Evolutionary conservation across 1,140 invertebrate genomes (phyloP).

Genomic region (Belonocnema kinseyi): DNA sequence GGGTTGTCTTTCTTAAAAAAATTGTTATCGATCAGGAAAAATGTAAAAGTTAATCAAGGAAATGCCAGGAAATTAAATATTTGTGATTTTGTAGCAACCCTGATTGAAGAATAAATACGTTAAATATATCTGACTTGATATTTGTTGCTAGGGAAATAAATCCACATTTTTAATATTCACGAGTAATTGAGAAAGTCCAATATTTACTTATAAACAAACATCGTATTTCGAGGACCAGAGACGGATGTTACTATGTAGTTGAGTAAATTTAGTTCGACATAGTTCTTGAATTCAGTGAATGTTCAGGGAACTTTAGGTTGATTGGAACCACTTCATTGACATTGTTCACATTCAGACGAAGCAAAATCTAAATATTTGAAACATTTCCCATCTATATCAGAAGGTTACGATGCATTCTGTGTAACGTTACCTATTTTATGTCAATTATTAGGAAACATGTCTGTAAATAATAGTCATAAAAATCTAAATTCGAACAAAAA

Average conservation of each 20-base stretch:
- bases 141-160: background rate
- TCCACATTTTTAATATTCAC: background rate
- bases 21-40: no score
- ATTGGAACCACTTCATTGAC: background rate
- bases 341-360: conserved; percentile 1
- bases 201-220: background rate
- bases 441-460: no score
- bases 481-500: background rate
- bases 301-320: background rate
- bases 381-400: background rate
- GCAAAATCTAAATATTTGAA: background rate
- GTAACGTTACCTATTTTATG: no score
- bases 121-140: background rate
- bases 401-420: no score
- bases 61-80: no score
- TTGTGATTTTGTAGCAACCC: no score
- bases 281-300: background rate
- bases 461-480: background rate
- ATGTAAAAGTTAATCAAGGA: no score
- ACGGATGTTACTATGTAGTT: background rate
- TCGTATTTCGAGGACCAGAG: background rate
- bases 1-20: no score
- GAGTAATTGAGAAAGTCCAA: conserved; percentile 1
- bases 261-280: conserved; percentile 6
- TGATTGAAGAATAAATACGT: background rate